Evolutionary conservation across 2,888 invertebrate genomes (phyloP).

Genomic region (Pristionchus entomophagus): DNA sequence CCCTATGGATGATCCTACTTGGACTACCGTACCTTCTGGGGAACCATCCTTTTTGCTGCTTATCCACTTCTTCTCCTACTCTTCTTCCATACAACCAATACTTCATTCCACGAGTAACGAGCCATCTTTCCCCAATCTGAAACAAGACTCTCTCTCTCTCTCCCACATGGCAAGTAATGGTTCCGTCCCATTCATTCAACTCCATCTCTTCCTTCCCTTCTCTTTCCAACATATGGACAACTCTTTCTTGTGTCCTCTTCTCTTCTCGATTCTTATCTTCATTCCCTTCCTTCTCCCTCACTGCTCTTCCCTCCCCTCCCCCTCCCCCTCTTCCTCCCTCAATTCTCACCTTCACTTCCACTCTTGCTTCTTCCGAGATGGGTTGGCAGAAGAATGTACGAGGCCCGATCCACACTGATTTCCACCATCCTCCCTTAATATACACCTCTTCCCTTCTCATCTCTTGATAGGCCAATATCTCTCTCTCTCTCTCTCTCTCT

Average conservation of each 20-base stretch:
- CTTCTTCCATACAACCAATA: conserved; percentile 68
- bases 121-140: conserved; percentile 58
- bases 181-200: conserved; percentile 47
- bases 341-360: conserved; percentile 54
- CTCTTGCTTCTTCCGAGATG: conserved; percentile 61
- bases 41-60: conserved; percentile 62
- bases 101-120: conserved; percentile 63
- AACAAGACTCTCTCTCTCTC: not conserved
- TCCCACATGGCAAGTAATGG: not conserved
- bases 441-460: not conserved
- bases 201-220: conserved; percentile 53
- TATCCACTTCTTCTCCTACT: conserved; percentile 50
- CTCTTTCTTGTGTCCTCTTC: conserved; percentile 45
- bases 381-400: conserved; percentile 63
- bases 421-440: conserved; percentile 38
- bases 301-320: not conserved
- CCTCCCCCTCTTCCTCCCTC: conserved; percentile 50
- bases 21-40: conserved; percentile 49
- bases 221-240: conserved; percentile 8
- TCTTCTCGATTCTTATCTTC: conserved; percentile 52
- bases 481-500: not conserved
- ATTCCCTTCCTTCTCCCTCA: not conserved
- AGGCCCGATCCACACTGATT: conserved; percentile 41
- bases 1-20: no score
- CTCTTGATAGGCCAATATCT: no score